Base-by-base conservation (phyloP, 2,888 invertebrate species). In the Melinaea marsaeus region DNA sequence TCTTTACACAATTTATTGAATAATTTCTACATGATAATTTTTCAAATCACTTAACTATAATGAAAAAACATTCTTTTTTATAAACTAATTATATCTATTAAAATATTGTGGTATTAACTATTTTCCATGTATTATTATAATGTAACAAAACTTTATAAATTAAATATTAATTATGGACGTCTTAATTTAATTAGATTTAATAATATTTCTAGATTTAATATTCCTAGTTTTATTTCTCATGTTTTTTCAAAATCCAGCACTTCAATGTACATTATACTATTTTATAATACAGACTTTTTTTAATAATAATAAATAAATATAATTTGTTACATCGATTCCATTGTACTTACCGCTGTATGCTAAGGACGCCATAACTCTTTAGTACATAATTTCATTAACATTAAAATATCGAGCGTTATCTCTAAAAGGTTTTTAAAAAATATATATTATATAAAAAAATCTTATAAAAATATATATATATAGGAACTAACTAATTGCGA, bases 391-490 rank as follows among this genome's bases (percentile, higher is more conserved):
- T 82, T 79, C 80, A 79, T 68, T 55, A 70, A 66, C 60, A 61
- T 62, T 80, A 79, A 79, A 77, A 82, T 77, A 84, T 79, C 83
- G 58, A n/a, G 56, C 33, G 42, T n/a, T 80, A 67, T 77, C 70
- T 77, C 77, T 42, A 84, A 83, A 84, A 83, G 81, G 82, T 80
- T 83, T 83, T 83, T 79, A 84, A 88, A 85, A 86, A 75, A 85
- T 80, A 82, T 85, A 88, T 88, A 86, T 84, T n/a, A n/a, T n/a
- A n/a, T n/a, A n/a, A 82, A 85, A 83, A 75, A 76, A 72, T 74
- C 63, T 57, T 68, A 66, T 67, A 65, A 61, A 67, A 66, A 51
- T 48, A 51, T 58, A 62, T 55, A 33, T 63, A 59, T 59, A 35
- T 47, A 11, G 48, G 34, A 35, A 58, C 13, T 48, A 48, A 22